Base-by-base conservation (phyloP, 2,888 invertebrate species). In the Erynnis tages region DNA sequence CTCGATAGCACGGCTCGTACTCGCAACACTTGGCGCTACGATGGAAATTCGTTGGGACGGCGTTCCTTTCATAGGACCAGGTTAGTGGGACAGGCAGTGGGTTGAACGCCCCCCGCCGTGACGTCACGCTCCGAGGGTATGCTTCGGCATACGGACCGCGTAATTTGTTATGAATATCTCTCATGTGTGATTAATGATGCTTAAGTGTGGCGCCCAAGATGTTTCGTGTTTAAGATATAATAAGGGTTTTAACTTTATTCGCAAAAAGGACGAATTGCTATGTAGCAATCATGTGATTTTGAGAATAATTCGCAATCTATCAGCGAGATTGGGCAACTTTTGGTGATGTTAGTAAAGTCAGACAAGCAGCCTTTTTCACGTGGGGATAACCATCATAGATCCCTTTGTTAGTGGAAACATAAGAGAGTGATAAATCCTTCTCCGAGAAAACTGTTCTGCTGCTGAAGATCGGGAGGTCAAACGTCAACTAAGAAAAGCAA, bases 31-130 rank as follows among this genome's bases (percentile, higher is more conserved):
- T 38, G 38, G 38, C 40, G 17, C 27, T 27, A 11, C 16, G 16
- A 27, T 37, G 37, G 32, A 40, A 40, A 32, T 48, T 40, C 48
- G 48, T 48, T 16, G 32, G 29, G 32, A 14, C 8, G 3, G 30
- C 38, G 38, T 30, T 48, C 37, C 40, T 48, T 48, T 40, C 48
- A 48, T 40, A 32, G 48, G 48, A 48, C 23, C 48, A 30, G 54
- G 54, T 54, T 43, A 72, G 63, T 75, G 67, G 76, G 75, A 57
- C 74, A 71, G 67, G 61, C 62, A 63, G n/a, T n/a, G n/a, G 61
- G 65, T 60, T 73, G 66, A 74, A 73, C 58, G 74, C 63, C 74
- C 75, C 67, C 64, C 59, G 58, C 58, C 11, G 49, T 49, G 49
- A 49, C 49, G 49, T 49, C 49, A 49, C 34, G 21, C 30, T 10